These are phyloP conservation scores for Platorchestia sp. DNA, from an alignment of 1,140 invertebrate genomes.

Conservation along the genomic window DNA sequence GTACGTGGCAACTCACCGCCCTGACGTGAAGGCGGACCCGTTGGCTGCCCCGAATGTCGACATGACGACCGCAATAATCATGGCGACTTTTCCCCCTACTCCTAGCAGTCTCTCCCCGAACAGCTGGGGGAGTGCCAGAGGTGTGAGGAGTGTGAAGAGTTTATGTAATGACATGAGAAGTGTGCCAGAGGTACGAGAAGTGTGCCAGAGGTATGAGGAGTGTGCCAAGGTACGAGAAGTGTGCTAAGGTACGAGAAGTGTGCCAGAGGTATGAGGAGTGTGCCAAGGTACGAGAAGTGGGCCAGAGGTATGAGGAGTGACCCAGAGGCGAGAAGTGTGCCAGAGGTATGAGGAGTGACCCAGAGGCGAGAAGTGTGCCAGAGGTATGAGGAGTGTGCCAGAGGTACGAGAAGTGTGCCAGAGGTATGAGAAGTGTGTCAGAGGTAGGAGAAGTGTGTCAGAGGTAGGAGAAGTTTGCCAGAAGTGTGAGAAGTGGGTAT, in stretches of 20 bases:
- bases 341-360: not conserved
- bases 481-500: not conserved
- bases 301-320: not conserved
- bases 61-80: conserved; percentile 80
- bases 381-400: not conserved
- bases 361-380: not conserved
- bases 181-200: not conserved
- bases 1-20: conserved; percentile 74
- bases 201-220: not conserved
- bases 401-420: not conserved
- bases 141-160: not conserved
- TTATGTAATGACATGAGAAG: not conserved
- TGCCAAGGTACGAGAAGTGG: not conserved
- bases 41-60: conserved; percentile 98
- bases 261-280: not conserved
- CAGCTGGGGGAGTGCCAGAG: conserved; percentile 8
- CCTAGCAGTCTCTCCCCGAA: conserved; percentile 45
- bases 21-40: conserved; percentile 93
- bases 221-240: not conserved
- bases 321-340: not conserved
- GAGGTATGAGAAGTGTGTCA: not conserved
- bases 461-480: not conserved
- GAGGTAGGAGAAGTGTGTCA: not conserved
- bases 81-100: not conserved
- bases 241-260: too few relatives aligned